These are phyloP conservation scores for Dysmachus trigonus DNA, from an alignment of 2,888 invertebrate genomes.

Conservation along the genomic window DNA sequence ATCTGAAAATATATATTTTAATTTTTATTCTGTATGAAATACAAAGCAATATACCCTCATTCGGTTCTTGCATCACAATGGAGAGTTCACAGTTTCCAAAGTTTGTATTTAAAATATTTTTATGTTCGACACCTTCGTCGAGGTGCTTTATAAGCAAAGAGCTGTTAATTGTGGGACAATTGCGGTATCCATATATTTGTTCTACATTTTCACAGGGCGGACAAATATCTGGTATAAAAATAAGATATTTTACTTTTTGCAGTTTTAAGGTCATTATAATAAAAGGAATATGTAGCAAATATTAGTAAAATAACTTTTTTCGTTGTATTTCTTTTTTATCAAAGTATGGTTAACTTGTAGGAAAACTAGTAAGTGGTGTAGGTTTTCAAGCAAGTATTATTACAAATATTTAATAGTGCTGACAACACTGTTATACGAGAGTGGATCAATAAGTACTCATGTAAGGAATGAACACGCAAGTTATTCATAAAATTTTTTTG, in stretches of 20 bases:
- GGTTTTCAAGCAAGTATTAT: too few relatives aligned
- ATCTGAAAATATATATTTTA: conserved; percentile 48
- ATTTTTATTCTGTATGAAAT: neutral
- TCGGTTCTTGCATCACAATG: conserved; percentile 52
- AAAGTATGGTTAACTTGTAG: too few relatives aligned
- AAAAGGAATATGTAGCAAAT: too few relatives aligned
- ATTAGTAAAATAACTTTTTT: too few relatives aligned
- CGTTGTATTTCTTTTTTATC: too few relatives aligned
- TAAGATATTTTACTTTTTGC: neutral
- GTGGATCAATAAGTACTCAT: too few relatives aligned
- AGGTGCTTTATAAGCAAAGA: conserved; percentile 53
- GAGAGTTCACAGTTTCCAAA: conserved; percentile 52
- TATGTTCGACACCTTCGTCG: conserved; percentile 52
- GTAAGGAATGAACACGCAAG: too few relatives aligned
- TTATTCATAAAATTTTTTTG: too few relatives aligned
- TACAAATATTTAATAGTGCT: too few relatives aligned
- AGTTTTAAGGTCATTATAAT: too few relatives aligned
- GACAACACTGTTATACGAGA: too few relatives aligned
- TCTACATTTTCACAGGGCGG: neutral
- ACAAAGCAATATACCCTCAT: conserved; percentile 50
- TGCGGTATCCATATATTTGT: neutral
- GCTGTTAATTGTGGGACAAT: conserved; percentile 49
- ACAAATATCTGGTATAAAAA: neutral
- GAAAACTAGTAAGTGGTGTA: too few relatives aligned
- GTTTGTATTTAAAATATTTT: conserved; percentile 50